Evolutionary conservation across 2,113 vertebrate species (phyloP).

Genomic region (Melanocharis versteri): DNA sequence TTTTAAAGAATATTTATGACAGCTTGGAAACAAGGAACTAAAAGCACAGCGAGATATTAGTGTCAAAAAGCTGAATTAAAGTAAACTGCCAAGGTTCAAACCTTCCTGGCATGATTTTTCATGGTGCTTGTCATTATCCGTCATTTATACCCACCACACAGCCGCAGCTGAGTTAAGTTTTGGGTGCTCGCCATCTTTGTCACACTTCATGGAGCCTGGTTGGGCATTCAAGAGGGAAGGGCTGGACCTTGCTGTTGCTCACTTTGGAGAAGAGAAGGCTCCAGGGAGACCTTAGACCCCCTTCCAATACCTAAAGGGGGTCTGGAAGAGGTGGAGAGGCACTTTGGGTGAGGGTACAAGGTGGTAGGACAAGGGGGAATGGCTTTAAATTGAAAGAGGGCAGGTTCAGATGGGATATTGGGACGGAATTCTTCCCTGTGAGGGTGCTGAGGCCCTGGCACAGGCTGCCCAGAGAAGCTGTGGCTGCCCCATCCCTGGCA

Average conservation of each 20-base stretch:
- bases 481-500: not conserved
- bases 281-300: not conserved
- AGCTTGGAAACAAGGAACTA: not conserved
- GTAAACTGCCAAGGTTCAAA: not conserved
- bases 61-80: not conserved
- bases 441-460: not conserved
- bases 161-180: not conserved
- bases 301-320: not conserved
- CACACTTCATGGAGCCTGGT: not conserved
- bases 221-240: not conserved
- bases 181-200: rapidly evolving
- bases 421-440: not conserved
- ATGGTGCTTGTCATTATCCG: not conserved
- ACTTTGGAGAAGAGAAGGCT: not conserved
- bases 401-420: not conserved
- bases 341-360: not conserved
- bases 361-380: not conserved
- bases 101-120: not conserved
- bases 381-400: not conserved
- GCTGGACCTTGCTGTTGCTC: not conserved
- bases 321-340: not conserved
- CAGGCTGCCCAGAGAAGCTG: not conserved
- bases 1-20: not conserved
- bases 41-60: not conserved
- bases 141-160: not conserved